Conservation (phyloP, 2,797 vertebrate species). For the Coreius guichenoti region DNA sequence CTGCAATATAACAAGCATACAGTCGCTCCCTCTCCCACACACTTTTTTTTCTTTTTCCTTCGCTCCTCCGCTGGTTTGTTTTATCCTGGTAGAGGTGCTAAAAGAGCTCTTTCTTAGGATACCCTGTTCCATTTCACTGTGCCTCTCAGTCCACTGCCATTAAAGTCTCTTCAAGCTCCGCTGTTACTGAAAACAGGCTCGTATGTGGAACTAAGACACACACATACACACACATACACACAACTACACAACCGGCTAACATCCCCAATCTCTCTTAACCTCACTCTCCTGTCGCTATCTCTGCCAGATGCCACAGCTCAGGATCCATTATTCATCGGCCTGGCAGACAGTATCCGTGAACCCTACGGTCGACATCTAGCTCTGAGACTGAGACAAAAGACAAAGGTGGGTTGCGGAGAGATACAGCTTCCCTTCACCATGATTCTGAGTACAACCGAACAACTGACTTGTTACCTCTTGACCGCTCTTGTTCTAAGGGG, state of each 20-base stretch:
- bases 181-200: not conserved
- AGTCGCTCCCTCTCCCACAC: slow-evolving; percentile 31
- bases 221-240: slow-evolving; percentile 2
- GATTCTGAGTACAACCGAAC: not conserved
- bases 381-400: slow-evolving; percentile 32
- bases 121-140: not conserved
- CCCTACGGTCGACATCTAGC: slow-evolving; percentile 23
- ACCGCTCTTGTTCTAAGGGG: not conserved
- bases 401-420: slow-evolving; percentile 19
- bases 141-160: not conserved
- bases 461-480: not conserved
- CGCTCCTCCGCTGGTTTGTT: slow-evolving; percentile 22
- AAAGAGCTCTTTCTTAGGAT: slow-evolving; percentile 36
- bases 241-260: slow-evolving; percentile 18
- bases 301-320: slow-evolving; percentile 39
- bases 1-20: not conserved
- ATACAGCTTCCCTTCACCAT: not conserved
- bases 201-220: not conserved
- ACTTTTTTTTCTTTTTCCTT: slow-evolving; percentile 2
- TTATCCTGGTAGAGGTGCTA: slow-evolving; percentile 25
- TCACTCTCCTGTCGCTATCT: slow-evolving; percentile 31
- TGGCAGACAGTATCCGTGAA: slow-evolving; percentile 38
- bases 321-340: slow-evolving; percentile 50
- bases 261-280: slow-evolving; percentile 37
- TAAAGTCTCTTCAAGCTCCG: slow-evolving; percentile 9